Conservation (phyloP, 2,888 invertebrate genomes). For the Papilio protenor region DNA sequence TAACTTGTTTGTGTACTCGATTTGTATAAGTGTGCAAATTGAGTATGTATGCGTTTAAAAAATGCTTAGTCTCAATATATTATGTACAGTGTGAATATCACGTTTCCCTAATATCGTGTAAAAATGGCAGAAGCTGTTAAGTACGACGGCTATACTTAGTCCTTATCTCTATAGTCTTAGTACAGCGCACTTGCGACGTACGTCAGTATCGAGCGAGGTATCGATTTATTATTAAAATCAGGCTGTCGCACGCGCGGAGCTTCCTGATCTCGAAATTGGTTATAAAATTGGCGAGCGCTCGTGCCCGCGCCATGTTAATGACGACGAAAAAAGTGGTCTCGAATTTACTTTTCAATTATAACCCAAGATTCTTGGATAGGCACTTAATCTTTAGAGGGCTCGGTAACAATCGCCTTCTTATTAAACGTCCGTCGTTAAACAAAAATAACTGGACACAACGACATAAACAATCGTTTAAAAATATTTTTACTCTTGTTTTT, state of each 20-base stretch:
- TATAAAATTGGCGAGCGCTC: constrained; percentile 80
- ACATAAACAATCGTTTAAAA: constrained; percentile 2
- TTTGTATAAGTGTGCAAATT: background rate
- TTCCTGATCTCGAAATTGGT: constrained; percentile 78
- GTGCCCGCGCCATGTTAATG: constrained; percentile 73
- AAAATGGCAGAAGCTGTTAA: background rate
- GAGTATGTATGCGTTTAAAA: background rate
- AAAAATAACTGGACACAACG: constrained; percentile 8
- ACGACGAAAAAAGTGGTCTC: constrained; percentile 66
- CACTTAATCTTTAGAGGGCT: constrained; percentile 45
- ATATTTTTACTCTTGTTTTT: background rate
- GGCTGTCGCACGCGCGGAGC: constrained; percentile 71
- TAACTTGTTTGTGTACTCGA: background rate
- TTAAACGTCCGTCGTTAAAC: constrained; percentile 33
- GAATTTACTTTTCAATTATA: constrained; percentile 76
- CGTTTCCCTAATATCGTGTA: background rate
- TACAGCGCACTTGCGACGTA: constrained; percentile 65
- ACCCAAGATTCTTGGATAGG: constrained; percentile 68
- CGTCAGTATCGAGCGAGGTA: constrained; percentile 67
- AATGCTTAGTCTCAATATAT: background rate
- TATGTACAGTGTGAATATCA: background rate
- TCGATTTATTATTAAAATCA: constrained; percentile 83
- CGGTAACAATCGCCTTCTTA: constrained; percentile 23
- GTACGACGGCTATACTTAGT: background rate
- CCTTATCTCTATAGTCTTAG: constrained; percentile 47